A percentile compares a stretch with the other conserved stretches of the same genome.
Conservation (phyloP, 2,888 invertebrate genomes). For the Alviniconcha strummeri region DNA sequence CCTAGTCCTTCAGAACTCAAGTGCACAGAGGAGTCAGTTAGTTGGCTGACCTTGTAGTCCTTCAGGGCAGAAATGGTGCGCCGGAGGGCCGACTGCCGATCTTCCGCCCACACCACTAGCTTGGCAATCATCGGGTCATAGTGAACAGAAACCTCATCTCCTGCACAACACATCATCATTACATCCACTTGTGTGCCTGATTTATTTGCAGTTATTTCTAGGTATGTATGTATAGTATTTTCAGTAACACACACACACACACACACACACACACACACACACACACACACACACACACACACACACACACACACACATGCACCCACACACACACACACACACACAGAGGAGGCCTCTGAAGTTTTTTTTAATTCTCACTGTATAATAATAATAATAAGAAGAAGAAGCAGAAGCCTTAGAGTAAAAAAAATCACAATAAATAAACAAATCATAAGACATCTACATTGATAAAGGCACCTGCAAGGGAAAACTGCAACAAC, state of each 20-base stretch:
- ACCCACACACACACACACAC: neutral
- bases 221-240: too few species aligned
- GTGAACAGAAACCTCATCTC: conserved; percentile 97
- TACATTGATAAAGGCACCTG: too few species aligned
- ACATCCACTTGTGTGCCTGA: too few species aligned
- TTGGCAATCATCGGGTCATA: conserved; percentile 99
- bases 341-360: neutral
- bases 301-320: neutral
- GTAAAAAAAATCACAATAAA: too few species aligned
- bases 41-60: conserved; percentile 84
- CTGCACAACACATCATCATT: conserved; percentile 70
- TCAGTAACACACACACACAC: neutral
- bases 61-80: conserved; percentile 83
- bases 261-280: neutral
- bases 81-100: conserved; percentile 86
- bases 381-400: too few species aligned
- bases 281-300: neutral
- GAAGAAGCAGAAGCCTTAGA: too few species aligned
- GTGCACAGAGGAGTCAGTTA: too few species aligned
- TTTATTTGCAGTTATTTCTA: too few species aligned
- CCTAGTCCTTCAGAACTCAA: too few species aligned
- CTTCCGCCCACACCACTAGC: conserved; percentile 94
- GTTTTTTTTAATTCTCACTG: too few species aligned
- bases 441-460: too few species aligned
- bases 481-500: too few species aligned